Evolutionary conservation across 2,888 invertebrate genomes (phyloP).

Genomic region (Tinea trinotella): DNA sequence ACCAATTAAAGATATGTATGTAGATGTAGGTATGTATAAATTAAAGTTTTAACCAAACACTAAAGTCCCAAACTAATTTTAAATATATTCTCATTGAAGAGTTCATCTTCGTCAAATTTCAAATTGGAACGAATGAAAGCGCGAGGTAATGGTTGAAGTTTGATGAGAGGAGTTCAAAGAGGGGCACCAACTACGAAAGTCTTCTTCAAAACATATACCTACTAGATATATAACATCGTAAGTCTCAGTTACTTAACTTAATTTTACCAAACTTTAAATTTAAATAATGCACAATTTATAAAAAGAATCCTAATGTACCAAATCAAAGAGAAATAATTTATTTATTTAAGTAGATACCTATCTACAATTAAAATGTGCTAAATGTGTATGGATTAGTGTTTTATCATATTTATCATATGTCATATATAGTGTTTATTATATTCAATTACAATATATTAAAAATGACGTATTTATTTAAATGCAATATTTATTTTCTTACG

Average conservation of each 20-base stretch:
- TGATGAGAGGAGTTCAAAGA: constrained; percentile 44
- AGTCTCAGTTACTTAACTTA: neutral
- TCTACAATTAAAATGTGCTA: too few species aligned
- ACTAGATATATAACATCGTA: neutral
- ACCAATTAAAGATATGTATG: too few species aligned
- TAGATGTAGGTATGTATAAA: neutral
- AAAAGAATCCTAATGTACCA: too few species aligned
- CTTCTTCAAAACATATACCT: neutral
- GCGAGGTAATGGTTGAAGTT: constrained; percentile 67
- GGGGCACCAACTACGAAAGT: neutral
- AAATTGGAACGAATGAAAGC: constrained; percentile 69
- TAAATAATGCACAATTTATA: too few species aligned
- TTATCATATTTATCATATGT: too few species aligned
- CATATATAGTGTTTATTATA: too few species aligned
- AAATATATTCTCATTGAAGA: constrained; percentile 12
- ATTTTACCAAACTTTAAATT: neutral
- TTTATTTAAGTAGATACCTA: too few species aligned
- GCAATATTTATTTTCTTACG: too few species aligned
- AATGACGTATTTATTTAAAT: too few species aligned
- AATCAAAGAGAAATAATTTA: too few species aligned
- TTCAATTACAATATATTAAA: too few species aligned
- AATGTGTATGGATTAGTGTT: too few species aligned
- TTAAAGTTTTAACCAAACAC: neutral
- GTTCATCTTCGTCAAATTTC: constrained; percentile 63
- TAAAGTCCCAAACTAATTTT: constrained; percentile 10